Conservation (phyloP, 2,888 invertebrate species). For the Lobophora halterata region DNA sequence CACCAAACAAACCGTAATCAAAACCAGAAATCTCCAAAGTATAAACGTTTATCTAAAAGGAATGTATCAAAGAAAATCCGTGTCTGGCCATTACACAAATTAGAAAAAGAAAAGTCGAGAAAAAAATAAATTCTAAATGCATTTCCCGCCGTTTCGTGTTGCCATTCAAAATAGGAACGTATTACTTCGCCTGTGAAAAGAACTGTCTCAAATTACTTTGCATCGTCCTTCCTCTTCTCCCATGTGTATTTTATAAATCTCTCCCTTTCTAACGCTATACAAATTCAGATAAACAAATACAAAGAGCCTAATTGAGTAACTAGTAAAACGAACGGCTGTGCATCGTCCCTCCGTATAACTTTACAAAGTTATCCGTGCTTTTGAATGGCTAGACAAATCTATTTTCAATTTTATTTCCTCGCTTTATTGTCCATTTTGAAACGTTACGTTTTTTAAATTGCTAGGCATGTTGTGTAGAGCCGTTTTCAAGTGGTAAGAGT, state of each 20-base stretch:
- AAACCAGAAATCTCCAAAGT: slow-evolving; percentile 34
- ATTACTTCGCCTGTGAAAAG: slow-evolving; percentile 75
- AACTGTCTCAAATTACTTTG: slow-evolving; percentile 80
- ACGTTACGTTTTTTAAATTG: slow-evolving; percentile 13
- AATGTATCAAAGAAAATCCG: slow-evolving; percentile 70
- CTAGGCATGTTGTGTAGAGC: slow-evolving; percentile 63
- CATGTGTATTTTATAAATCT: slow-evolving; percentile 34
- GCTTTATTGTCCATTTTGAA: slow-evolving; percentile 23
- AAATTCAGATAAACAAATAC: slow-evolving; percentile 81
- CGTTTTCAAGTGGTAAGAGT: slow-evolving; percentile 77
- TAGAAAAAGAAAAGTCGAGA: slow-evolving; percentile 53
- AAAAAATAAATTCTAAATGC: slow-evolving; percentile 70
- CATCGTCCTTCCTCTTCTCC: slow-evolving; percentile 46
- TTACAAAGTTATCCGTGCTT: slow-evolving; percentile 40
- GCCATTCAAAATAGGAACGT: slow-evolving; percentile 80
- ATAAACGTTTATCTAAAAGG: slow-evolving; percentile 48
- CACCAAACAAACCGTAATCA: slow-evolving; percentile 31
- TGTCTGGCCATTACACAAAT: slow-evolving; percentile 67
- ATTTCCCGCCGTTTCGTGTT: slow-evolving; percentile 77
- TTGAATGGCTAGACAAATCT: slow-evolving; percentile 16
- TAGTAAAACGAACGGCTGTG: slow-evolving; percentile 78
- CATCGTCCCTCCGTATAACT: slow-evolving; percentile 69
- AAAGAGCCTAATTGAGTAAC: slow-evolving; percentile 82
- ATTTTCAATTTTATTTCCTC: slow-evolving; percentile 37
- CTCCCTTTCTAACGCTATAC: slow-evolving; percentile 63